Percentiles rank a stretch among this genome's conserved stretches.
phyloP scores from a whole-genome alignment of 2,113 vertebrate genomes.

The Numenius arquata region DNA sequence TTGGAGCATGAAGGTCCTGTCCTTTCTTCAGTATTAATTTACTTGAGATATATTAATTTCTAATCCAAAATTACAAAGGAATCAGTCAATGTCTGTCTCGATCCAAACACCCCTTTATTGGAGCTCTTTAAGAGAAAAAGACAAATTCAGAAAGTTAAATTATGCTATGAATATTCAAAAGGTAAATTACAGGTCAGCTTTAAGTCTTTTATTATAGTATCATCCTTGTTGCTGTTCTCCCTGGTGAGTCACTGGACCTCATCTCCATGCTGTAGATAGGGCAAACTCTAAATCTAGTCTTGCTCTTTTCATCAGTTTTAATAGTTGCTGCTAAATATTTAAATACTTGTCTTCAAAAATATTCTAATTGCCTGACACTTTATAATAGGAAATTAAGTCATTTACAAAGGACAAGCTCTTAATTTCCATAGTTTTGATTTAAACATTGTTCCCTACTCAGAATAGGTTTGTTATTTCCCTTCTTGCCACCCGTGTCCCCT shows the following conservation, averaged over 20 bases:
- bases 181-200: neutral
- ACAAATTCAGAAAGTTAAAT: neutral
- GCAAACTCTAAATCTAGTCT: neutral
- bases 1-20: neutral
- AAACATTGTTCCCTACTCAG: neutral
- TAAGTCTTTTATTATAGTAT: neutral
- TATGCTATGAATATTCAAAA: neutral
- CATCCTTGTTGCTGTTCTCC: neutral
- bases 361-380: neutral
- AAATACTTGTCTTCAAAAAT: constrained; percentile 7
- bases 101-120: neutral
- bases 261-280: neutral
- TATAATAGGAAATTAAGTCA: neutral
- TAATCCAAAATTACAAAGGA: neutral
- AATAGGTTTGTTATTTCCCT: neutral
- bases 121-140: neutral
- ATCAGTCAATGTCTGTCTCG: neutral
- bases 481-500: neutral
- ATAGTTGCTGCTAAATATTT: neutral
- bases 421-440: neutral
- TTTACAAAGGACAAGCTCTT: neutral
- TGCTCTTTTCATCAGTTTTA: neutral
- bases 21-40: neutral
- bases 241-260: neutral
- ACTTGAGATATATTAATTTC: neutral